A percentile compares a stretch with the other conserved stretches of the same genome.
Evolutionary conservation across 2,888 invertebrate species (phyloP).

Genomic region (Neria commutata): DNA sequence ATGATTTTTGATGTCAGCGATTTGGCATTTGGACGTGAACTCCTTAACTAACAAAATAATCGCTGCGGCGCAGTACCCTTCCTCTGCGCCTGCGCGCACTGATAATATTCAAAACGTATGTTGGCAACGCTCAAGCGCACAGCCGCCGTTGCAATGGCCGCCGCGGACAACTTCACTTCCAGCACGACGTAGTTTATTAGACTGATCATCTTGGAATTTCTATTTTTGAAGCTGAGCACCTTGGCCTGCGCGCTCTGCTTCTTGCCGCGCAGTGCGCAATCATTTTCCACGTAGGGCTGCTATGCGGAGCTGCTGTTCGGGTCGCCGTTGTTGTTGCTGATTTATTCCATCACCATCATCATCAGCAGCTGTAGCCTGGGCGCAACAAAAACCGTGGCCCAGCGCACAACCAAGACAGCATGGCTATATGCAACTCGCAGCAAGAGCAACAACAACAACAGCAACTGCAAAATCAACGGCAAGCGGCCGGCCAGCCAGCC

Average conservation of each 20-base stretch:
- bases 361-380: not conserved
- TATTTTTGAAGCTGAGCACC: not conserved
- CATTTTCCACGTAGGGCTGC: not conserved
- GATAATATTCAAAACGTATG: not conserved
- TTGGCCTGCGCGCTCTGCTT: no score
- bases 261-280: not conserved
- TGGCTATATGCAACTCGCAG: conserved; percentile 2
- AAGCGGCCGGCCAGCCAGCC: no score
- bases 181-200: not conserved
- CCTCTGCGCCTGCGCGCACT: not conserved
- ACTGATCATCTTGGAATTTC: not conserved
- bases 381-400: not conserved
- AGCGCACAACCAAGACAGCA: not conserved
- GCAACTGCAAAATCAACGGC: conserved; percentile 6
- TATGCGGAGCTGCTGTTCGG: not conserved
- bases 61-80: no score
- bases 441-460: conserved; percentile 18
- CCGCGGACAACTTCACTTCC: not conserved
- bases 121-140: not conserved
- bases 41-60: not conserved
- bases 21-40: conserved; percentile 2
- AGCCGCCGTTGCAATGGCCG: not conserved
- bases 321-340: not conserved
- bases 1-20: conserved; percentile 1
- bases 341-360: conserved; percentile 1